A percentile compares a stretch with the other conserved stretches of the same genome.
These are phyloP conservation scores for Phainopepla nitens DNA, from an alignment of 2,113 vertebrate genomes.

Conservation along the genomic window DNA sequence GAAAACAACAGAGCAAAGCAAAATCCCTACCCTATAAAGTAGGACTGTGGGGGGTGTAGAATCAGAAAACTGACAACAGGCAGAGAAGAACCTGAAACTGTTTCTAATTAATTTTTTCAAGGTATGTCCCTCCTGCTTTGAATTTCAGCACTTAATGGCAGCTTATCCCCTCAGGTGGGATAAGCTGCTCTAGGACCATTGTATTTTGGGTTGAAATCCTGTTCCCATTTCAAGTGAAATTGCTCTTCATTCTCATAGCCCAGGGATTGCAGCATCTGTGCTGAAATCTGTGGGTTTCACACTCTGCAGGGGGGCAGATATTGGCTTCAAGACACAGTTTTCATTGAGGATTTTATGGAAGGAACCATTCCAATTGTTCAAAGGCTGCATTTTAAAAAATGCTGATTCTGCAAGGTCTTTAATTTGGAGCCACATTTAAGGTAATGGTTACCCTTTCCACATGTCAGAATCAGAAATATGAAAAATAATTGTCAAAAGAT, in stretches of 20 bases:
- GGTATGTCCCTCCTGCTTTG: background rate
- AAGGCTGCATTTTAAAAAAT: background rate
- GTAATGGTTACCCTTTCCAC: background rate
- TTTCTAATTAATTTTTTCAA: background rate
- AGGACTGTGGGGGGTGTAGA: background rate
- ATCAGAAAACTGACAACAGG: background rate
- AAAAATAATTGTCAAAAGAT: background rate
- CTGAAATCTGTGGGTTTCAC: conserved; percentile 55
- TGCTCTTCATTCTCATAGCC: background rate
- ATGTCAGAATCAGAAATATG: background rate
- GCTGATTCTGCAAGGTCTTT: background rate
- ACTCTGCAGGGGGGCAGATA: background rate
- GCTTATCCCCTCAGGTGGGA: background rate
- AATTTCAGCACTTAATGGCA: background rate
- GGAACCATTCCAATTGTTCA: conserved; percentile 6
- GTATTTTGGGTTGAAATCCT: background rate
- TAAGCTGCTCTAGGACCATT: background rate
- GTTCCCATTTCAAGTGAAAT: background rate
- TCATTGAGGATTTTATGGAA: conserved; percentile 30
- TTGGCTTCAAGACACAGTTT: background rate
- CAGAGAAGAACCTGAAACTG: background rate
- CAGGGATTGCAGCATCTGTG: background rate
- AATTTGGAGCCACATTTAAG: background rate
- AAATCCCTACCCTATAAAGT: rapidly evolving
- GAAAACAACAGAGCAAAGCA: background rate